Evolutionary conservation across 2,797 vertebrate genomes (phyloP), one percentile per base, ranked within the genome.

Genomic region (Melanotaenia pygmaea): DNA sequence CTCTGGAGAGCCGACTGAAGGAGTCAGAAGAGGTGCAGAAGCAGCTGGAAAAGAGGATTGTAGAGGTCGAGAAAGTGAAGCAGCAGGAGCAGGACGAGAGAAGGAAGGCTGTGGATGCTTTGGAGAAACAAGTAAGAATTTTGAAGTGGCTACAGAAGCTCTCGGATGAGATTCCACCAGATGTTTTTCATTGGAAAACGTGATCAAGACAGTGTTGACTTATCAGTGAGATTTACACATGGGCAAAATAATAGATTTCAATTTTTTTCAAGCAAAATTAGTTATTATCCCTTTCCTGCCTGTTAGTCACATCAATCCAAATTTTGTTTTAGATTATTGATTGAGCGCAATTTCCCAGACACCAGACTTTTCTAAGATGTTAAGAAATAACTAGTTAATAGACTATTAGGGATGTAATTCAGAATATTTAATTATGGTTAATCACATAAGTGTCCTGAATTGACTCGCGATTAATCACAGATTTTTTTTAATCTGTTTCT

Each of bases 11-110:
- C 54, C 94, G 95, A 47, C 91, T 98, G 74, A 98, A 96, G 86
- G 96, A 97, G 43, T 93, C 95, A 0, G 93, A 96, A 13, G 97
- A 98, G 70, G 94, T 98, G 83, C 96, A 97, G 85, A 94, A 94
- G 61, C 96, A 98, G 80, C 88, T 99, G 68, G 98, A 99, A 88
- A 95, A 93, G 80, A 97, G 95, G 69, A 80, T 99, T 81, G 90
- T 96, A 83, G 97, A 99, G 80, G 93, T 93, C 60, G 97, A 99
- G 79, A 96, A 95, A 66, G 95, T 96, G 73, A 98, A 96, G 75
- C 95, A 97, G 70, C 95, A 96, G 62, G 93, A 96, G 73, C 94
- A 95, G 63, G 96, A 97, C 67, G 96, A 98, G 73, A 96, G 93
- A 59, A 95, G 94, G 70, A 97, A 96, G 88, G 94, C 95, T 68